A percentile compares a stretch with the other conserved stretches of the same genome.
Evolutionary conservation across 2,113 vertebrate genomes (phyloP).

Genomic region (Macquaria ambigua): DNA sequence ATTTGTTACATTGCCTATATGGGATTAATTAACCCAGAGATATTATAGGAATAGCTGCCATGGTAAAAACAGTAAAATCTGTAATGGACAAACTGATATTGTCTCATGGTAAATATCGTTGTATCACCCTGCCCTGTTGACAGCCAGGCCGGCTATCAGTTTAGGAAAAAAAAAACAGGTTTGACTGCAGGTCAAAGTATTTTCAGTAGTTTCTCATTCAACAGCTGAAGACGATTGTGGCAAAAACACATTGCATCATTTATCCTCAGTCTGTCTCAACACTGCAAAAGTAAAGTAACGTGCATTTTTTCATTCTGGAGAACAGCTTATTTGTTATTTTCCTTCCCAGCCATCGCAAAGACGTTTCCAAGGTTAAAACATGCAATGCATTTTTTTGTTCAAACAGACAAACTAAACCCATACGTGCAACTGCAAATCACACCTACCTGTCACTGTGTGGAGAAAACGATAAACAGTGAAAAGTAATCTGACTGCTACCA

Average conservation of each 20-base stretch:
- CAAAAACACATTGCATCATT: conserved; percentile 8
- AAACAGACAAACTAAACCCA: not conserved
- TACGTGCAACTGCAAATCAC: conserved; percentile 6
- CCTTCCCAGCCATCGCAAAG: not conserved
- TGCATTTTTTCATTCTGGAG: not conserved
- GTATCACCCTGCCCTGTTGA: not conserved
- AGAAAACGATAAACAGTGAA: conserved; percentile 8
- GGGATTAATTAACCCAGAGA: not conserved
- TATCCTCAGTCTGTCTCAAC: not conserved
- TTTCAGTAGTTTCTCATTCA: not conserved
- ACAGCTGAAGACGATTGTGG: not conserved
- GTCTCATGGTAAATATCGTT: not conserved
- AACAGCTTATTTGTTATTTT: not conserved
- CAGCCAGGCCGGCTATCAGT: not conserved
- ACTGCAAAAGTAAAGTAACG: not conserved
- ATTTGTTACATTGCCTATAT: not conserved
- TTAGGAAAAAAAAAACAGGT: not conserved
- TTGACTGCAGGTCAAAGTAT: not conserved
- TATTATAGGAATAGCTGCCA: not conserved
- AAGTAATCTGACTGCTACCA: not conserved
- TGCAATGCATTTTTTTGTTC: conserved; percentile 3
- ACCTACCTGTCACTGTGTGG: conserved; percentile 43
- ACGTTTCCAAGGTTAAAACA: not conserved
- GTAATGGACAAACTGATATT: not conserved
- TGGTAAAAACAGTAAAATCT: not conserved